Conservation (phyloP, 2,113 vertebrate species). For the Alexandromys fortis region DNA sequence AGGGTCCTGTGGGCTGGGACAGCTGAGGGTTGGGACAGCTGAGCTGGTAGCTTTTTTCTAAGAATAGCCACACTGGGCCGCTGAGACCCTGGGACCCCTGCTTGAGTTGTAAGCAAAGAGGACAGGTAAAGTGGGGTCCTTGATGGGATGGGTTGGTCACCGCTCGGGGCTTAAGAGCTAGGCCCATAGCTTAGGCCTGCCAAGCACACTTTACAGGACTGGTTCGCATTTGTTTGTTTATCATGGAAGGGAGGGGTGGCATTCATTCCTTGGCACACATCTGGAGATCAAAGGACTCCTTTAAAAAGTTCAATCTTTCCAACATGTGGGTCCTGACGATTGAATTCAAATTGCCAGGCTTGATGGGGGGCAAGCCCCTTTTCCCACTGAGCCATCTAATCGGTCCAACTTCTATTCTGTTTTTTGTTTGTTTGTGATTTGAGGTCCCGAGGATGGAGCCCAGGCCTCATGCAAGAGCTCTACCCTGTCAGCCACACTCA, state of each 20-base stretch:
- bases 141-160: background rate
- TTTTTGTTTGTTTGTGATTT: background rate
- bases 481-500: background rate
- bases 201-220: background rate
- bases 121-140: background rate
- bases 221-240: background rate
- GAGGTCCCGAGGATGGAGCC: background rate
- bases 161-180: too few species aligned
- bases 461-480: background rate
- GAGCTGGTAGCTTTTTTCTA: conserved; percentile 1
- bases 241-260: too few species aligned
- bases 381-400: background rate
- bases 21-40: conserved; percentile 73
- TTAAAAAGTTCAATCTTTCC: background rate
- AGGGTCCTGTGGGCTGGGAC: background rate
- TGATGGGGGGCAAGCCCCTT: background rate
- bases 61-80: background rate
- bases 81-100: background rate
- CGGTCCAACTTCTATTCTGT: background rate
- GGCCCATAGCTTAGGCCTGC: too few species aligned
- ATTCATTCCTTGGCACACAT: background rate
- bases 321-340: too few species aligned
- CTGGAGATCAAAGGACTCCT: background rate
- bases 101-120: background rate
- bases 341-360: background rate